Conservation (phyloP, 2,797 vertebrate genomes). For the Anolis apletophallus region DNA sequence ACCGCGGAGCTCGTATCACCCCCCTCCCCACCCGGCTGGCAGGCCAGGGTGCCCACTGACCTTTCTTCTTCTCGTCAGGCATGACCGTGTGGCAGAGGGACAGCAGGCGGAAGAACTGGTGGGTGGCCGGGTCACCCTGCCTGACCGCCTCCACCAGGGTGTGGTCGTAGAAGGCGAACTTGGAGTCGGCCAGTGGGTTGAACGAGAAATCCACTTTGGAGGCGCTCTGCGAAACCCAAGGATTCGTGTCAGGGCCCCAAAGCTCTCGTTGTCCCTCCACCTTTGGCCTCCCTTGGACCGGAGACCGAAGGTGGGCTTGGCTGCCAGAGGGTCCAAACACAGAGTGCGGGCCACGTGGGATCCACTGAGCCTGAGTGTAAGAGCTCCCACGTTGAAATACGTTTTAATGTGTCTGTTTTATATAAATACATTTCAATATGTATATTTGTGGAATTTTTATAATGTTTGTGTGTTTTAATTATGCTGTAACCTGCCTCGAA, state of each 20-base stretch:
- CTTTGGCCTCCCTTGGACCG: not conserved
- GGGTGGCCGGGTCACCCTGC: constrained; percentile 71
- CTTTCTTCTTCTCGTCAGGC: constrained; percentile 89
- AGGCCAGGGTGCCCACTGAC: constrained; percentile 71
- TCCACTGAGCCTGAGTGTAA: too few species aligned
- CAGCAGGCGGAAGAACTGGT: constrained; percentile 88
- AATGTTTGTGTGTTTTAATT: too few species aligned
- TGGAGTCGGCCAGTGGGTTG: constrained; percentile 88
- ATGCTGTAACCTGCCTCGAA: too few species aligned
- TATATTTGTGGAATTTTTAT: too few species aligned
- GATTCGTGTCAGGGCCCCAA: not conserved
- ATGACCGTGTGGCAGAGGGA: constrained; percentile 95
- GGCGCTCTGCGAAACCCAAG: constrained; percentile 80
- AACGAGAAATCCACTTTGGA: constrained; percentile 88
- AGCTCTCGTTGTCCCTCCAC: not conserved
- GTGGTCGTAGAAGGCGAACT: constrained; percentile 89
- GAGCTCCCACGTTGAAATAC: too few species aligned
- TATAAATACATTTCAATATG: too few species aligned
- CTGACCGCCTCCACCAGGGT: constrained; percentile 85
- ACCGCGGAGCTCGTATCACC: too few species aligned
- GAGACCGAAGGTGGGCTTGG: too few species aligned
- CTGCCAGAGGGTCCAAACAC: too few species aligned
- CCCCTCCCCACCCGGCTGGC: fast-evolving
- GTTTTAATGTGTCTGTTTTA: too few species aligned
- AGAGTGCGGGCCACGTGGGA: too few species aligned